Conservation (phyloP, 2,113 vertebrate genomes). For the Mola mola region DNA sequence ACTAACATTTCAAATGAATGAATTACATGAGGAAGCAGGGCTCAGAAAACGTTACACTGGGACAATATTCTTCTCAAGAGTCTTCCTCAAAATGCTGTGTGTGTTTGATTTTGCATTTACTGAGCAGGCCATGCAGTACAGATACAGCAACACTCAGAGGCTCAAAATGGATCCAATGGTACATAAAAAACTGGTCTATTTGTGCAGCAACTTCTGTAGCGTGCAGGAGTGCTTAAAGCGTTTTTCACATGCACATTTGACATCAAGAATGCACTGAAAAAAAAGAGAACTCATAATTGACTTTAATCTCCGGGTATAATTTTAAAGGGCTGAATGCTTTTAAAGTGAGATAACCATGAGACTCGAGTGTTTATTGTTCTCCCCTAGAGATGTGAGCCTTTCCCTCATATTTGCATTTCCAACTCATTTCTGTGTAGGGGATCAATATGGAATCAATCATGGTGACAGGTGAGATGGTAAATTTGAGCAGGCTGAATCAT, state of each 20-base stretch:
- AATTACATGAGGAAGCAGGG: neutral
- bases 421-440: conserved; percentile 64
- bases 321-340: conserved; percentile 21
- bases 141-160: neutral
- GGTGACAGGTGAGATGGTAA: conserved; percentile 77
- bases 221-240: neutral
- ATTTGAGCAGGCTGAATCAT: conserved; percentile 73
- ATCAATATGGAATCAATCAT: conserved; percentile 81
- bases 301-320: conserved; percentile 4
- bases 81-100: neutral
- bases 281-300: conserved; percentile 12
- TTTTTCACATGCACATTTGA: neutral
- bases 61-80: neutral
- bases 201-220: conserved; percentile 9
- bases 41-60: neutral
- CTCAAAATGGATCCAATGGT: neutral
- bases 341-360: conserved; percentile 30
- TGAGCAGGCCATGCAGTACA: neutral
- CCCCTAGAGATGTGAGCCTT: conserved; percentile 54
- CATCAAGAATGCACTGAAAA: neutral
- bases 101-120: conserved; percentile 1
- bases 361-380: conserved; percentile 53
- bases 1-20: neutral
- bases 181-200: neutral
- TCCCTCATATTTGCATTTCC: conserved; percentile 79